A percentile compares a stretch with the other conserved stretches of the same genome.
Evolutionary conservation across 1,140 invertebrate genomes (phyloP).

Genomic region (Ceratoteleas bidentatus): DNA sequence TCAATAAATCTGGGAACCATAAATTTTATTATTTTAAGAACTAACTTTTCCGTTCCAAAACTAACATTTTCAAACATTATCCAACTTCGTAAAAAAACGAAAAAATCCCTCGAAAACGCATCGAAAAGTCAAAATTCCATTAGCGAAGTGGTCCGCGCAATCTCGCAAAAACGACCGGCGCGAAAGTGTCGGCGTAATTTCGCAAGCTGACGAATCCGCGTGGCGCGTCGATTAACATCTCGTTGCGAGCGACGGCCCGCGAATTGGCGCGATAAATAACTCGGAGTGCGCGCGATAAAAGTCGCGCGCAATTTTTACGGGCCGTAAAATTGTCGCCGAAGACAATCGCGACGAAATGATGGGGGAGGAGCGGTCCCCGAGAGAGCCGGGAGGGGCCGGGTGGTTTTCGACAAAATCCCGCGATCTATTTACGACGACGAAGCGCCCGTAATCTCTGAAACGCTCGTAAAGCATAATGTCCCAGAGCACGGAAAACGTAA

Average conservation of each 20-base stretch:
- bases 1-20: too few species aligned
- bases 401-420: conserved; percentile 10
- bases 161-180: conserved; percentile 27
- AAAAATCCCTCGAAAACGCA: conserved; percentile 22
- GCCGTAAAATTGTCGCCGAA: conserved; percentile 32
- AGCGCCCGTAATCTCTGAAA: conserved; percentile 43
- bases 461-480: conserved; percentile 45
- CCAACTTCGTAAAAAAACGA: neutral
- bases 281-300: conserved; percentile 33
- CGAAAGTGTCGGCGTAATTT: conserved; percentile 27
- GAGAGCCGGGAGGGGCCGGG: neutral
- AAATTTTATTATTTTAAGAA: too few species aligned
- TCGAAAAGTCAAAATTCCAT: conserved; percentile 26
- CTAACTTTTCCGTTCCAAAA: too few species aligned
- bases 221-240: conserved; percentile 46
- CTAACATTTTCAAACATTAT: neutral
- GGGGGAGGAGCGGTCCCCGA: too few species aligned
- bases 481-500: conserved; percentile 38
- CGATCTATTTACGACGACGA: conserved; percentile 45
- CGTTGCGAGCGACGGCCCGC: conserved; percentile 36
- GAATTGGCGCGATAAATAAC: conserved; percentile 51
- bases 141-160: conserved; percentile 13
- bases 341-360: conserved; percentile 28
- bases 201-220: conserved; percentile 43
- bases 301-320: conserved; percentile 42